Evolutionary conservation across 2,113 vertebrate genomes (phyloP), one percentile per base, ranked within the genome.

Genomic region (Catagonus wagneri): DNA sequence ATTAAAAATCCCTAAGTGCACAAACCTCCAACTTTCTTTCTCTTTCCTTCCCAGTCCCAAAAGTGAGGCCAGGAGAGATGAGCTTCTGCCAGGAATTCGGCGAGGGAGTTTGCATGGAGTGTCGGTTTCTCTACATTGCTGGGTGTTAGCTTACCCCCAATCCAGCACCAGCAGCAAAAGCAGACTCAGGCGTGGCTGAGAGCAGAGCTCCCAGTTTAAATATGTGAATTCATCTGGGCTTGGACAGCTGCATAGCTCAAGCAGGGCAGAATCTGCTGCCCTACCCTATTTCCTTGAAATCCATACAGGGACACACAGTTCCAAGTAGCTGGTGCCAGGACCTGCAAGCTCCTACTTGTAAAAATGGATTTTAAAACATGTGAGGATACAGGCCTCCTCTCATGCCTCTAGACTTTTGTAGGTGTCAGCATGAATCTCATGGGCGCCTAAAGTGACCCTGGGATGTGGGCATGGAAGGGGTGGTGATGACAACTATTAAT

Each of bases 281-380:
- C 98, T 97, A 97, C 96, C 97, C 97, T 72, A 58, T 98, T 97
- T 98, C 97, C 97, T 98, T 98, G 98, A 98, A 98, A 98, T 98
- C 96, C 96, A 97, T 96, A 97, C 89, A 85, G 98, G 98, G 97
- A 93, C 93, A 61, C 93, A 61, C 92, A 68, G 98, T 97, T 98
- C 97, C 98, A 96, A 98, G 90, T 39, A 89, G 97, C 88, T 93
- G 71, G 65, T 92, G 94, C 79, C 96, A 96, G 92, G 34, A 80
- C 72, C 96, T 96, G 90, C 94, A 95, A 95, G 98, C 94, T 98
- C 93, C 98, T 98, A 97, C 98, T 98, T 98, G 98, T 96, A 97
- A 97, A 98, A 94, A 76, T 36, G 95, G 98, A 94, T 95, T 96
- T 97, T 29, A 97, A 98, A 97, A 93, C 97, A 96, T 94, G 97